phyloP scores from a whole-genome alignment of 1,140 invertebrate genomes.

The Caerostris extrusa region DNA sequence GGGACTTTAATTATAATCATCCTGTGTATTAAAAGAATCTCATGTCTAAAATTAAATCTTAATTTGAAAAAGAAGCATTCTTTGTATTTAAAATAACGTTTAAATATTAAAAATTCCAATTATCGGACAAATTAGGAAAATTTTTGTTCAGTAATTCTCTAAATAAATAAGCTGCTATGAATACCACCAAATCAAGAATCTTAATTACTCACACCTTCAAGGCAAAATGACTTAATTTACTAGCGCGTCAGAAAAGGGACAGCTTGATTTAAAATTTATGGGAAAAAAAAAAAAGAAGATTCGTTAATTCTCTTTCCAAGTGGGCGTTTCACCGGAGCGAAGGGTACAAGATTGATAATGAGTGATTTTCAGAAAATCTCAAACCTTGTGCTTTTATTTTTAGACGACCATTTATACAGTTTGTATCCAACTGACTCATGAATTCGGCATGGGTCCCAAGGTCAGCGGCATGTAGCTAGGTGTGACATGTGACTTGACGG shows the following conservation, averaged over 20 bases:
- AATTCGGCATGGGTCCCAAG: conserved; percentile 58
- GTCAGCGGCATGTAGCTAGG: conserved; percentile 47
- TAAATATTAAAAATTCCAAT: too few species aligned
- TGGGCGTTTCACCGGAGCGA: neutral
- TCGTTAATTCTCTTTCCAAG: neutral
- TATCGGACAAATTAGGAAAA: too few species aligned
- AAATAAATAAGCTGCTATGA: too few species aligned
- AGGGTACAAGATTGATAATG: conserved; percentile 47
- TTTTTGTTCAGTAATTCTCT: too few species aligned
- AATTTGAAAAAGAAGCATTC: too few species aligned
- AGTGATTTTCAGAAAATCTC: conserved; percentile 27
- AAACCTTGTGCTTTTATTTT: conserved; percentile 49
- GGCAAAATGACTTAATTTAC: too few species aligned
- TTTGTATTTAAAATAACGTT: too few species aligned
- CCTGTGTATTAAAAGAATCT: too few species aligned
- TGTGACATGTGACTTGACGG: conserved; percentile 62
- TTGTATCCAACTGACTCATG: conserved; percentile 47
- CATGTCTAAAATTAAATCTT: too few species aligned
- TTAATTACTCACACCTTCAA: too few species aligned
- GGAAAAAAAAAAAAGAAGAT: conserved; percentile 15
- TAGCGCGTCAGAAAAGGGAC: neutral
- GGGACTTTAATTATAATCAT: too few species aligned
- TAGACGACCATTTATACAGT: conserved; percentile 61
- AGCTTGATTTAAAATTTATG: conserved; percentile 23
- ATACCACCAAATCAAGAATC: too few species aligned